phyloP scores from a whole-genome alignment of 2,113 vertebrate species.

The Carassius auratus region DNA sequence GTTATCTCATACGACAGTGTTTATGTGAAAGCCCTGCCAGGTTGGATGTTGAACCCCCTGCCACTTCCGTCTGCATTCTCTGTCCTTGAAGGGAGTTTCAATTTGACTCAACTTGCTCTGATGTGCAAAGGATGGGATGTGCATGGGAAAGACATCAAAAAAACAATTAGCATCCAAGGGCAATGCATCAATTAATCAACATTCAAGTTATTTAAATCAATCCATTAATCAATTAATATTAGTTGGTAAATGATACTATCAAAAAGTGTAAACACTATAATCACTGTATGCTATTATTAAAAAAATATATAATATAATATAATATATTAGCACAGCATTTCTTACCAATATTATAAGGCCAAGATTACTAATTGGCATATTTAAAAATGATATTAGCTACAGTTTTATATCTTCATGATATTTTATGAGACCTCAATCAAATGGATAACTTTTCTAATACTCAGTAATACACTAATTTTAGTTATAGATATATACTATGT shows the following conservation, averaged over 20 bases:
- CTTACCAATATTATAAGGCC: not conserved
- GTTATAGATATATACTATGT: not conserved
- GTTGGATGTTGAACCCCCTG: conserved; percentile 56
- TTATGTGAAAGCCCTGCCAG: conserved; percentile 39
- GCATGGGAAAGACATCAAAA: not conserved
- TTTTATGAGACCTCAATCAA: not conserved
- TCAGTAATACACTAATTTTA: no score
- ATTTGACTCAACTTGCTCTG: conserved; percentile 46
- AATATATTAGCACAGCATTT: not conserved
- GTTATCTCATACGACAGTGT: not conserved
- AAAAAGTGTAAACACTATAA: not conserved
- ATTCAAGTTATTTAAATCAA: not conserved
- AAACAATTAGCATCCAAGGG: not conserved
- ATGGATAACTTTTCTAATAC: not conserved
- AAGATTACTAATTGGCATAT: not conserved
- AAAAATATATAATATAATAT: no score
- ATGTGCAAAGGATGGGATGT: not conserved
- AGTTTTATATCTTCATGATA: not conserved
- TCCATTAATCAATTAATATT: not conserved
- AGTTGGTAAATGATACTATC: not conserved
- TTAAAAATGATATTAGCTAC: not conserved
- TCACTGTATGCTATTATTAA: not conserved
- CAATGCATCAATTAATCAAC: not conserved
- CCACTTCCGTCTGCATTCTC: conserved; percentile 38
- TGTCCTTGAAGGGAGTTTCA: conserved; percentile 50